A percentile compares a stretch with the other conserved stretches of the same genome.
Evolutionary conservation across 2,888 invertebrate species (phyloP).

Genomic region (Phania funesta): DNA sequence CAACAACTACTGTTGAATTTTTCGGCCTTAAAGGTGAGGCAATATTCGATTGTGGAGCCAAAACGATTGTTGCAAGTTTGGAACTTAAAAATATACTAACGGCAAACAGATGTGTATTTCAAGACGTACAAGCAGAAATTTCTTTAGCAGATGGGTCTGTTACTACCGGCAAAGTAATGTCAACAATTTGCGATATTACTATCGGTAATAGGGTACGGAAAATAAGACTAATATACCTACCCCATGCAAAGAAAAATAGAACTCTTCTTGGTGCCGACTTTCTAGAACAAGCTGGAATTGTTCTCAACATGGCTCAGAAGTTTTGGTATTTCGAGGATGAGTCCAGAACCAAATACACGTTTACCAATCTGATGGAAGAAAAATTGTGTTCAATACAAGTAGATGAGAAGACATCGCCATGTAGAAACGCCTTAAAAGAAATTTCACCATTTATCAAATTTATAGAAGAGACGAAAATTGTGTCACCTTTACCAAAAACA

Average conservation of each 20-base stretch:
- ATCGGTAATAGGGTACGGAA: not conserved
- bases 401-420: not conserved
- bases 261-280: slow-evolving; percentile 21
- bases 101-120: slow-evolving; percentile 41
- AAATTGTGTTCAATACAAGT: slow-evolving; percentile 17
- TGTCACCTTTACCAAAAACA: too few relatives aligned
- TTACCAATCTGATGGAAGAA: not conserved
- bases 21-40: not conserved
- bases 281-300: slow-evolving; percentile 2
- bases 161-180: not conserved
- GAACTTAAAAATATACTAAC: slow-evolving; percentile 23
- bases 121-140: slow-evolving; percentile 28
- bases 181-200: slow-evolving; percentile 14
- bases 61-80: slow-evolving; percentile 32
- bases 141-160: slow-evolving; percentile 51
- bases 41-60: slow-evolving; percentile 29
- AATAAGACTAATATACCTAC: not conserved
- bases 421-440: not conserved
- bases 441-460: not conserved
- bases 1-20: slow-evolving; percentile 22
- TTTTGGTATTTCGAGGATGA: not conserved
- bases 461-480: too few relatives aligned
- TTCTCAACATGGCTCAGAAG: not conserved
- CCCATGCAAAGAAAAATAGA: not conserved
- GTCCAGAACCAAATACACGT: not conserved